Evolutionary conservation across 2,113 vertebrate genomes (phyloP).

Genomic region (Melanostigma gelatinosum): DNA sequence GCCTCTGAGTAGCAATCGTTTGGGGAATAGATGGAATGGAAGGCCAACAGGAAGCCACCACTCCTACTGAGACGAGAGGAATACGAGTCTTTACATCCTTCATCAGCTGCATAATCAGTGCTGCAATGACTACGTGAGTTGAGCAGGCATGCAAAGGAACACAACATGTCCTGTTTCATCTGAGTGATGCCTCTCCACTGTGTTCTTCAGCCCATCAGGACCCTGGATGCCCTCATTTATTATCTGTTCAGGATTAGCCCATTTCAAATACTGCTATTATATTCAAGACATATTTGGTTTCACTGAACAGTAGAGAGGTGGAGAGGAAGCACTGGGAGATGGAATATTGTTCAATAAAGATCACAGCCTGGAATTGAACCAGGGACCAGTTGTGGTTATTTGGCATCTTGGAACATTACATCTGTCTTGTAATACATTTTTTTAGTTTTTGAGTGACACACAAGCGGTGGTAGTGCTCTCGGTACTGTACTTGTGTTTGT

Average conservation of each 20-base stretch:
- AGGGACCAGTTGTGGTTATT: not conserved
- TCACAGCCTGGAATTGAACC: not conserved
- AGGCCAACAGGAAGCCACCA: slow-evolving; percentile 56
- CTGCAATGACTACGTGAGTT: slow-evolving; percentile 7
- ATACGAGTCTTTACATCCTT: slow-evolving; percentile 19
- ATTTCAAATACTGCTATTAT: not conserved
- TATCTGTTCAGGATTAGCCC: not conserved
- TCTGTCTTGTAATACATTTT: no score
- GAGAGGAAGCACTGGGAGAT: no score
- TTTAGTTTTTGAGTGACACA: no score
- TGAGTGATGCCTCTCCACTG: not conserved
- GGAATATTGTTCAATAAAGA: not conserved
- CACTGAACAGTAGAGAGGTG: not conserved
- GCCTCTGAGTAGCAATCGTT: not conserved
- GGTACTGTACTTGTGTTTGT: no score
- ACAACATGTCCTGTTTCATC: slow-evolving; percentile 8
- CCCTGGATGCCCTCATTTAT: not conserved
- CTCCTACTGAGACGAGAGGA: slow-evolving; percentile 39
- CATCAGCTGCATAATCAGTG: slow-evolving; percentile 28
- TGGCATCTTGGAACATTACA: not conserved
- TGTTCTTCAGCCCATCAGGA: not conserved
- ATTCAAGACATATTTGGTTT: not conserved
- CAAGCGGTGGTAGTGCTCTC: no score
- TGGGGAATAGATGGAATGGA: slow-evolving; percentile 53
- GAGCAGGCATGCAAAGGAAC: slow-evolving; percentile 2